phyloP scores from a whole-genome alignment of 2,113 vertebrate genomes.

The Cyphomyrus discorhynchus region DNA sequence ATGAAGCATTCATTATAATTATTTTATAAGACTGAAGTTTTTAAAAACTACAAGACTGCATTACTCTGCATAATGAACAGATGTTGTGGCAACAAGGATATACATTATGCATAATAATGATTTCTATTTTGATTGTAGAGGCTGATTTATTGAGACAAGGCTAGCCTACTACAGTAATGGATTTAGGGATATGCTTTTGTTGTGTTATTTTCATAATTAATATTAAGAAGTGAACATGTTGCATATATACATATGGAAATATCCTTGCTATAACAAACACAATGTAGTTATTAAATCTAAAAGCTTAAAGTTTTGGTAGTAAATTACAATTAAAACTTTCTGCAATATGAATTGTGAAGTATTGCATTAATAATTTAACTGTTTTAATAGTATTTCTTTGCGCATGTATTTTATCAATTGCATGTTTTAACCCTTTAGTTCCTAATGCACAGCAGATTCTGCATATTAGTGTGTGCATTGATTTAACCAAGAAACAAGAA shows the following conservation, averaged over 20 bases:
- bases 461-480: background rate
- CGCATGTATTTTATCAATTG: background rate
- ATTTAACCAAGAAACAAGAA: background rate
- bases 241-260: constrained; percentile 65
- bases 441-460: background rate
- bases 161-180: constrained; percentile 88
- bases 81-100: constrained; percentile 92
- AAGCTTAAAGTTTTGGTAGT: constrained; percentile 55
- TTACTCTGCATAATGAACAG: constrained; percentile 92
- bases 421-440: background rate
- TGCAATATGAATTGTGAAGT: constrained; percentile 38
- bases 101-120: constrained; percentile 94
- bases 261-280: constrained; percentile 55
- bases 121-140: constrained; percentile 95
- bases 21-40: constrained; percentile 81
- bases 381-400: background rate
- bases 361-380: constrained; percentile 21
- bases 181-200: constrained; percentile 88
- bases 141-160: constrained; percentile 94
- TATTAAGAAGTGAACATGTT: constrained; percentile 70
- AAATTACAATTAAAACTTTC: constrained; percentile 53
- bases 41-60: constrained; percentile 93
- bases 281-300: constrained; percentile 22
- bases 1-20: constrained; percentile 82
- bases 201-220: constrained; percentile 91